Base-by-base conservation (phyloP, 2,888 invertebrate species). In the Diadromus collaris region DNA sequence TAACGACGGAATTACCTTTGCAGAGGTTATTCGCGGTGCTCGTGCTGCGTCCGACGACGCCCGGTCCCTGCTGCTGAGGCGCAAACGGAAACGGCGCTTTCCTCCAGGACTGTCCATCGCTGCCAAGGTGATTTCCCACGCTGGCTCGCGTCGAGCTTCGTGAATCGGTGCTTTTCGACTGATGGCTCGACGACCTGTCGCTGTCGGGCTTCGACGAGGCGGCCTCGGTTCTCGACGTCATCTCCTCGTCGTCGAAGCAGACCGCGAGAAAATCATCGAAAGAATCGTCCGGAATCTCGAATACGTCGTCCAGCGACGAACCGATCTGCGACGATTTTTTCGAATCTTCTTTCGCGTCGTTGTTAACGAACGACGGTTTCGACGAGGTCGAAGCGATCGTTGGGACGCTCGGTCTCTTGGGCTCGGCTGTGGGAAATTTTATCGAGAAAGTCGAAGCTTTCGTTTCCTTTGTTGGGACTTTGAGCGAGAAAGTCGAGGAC, bases 261-360 rank as follows among this genome's bases (percentile, higher is more conserved):
- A 83, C 79, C 16, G 83, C 85, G 61, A 88, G 80, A 76, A 85
- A 86, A 56, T 88, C 88, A 56, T 88, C 88, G 16, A 88, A 88
- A 16, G 88, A 88, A 78, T 88, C 88, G 38, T 88, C 87, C 16
- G 86, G 83, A 46, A 87, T 82, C 24, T 82, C 80, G 56, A 83
- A 80, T 7, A 70, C 44, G n/a, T 83, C 81, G 9, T 46, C 61
- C n/a, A 56, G 64, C 34, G 44, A 38, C n/a, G 65, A 41, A 54
- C 29, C 9, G 19, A 16, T 70, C 19, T n/a, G 24, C 13, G 27
- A 6, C 7, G 29, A n/a, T 60, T 48, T 19, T 46, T 65, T 77
- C 21, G 48, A 54, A 9, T 5, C 6, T 32, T 46, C 34, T 44
- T 44, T 69, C 21, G 63, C 60, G 51, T 58, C 69, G 48, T 64